phyloP scores from a whole-genome alignment of 1,140 invertebrate species.

The Arion vulgaris region DNA sequence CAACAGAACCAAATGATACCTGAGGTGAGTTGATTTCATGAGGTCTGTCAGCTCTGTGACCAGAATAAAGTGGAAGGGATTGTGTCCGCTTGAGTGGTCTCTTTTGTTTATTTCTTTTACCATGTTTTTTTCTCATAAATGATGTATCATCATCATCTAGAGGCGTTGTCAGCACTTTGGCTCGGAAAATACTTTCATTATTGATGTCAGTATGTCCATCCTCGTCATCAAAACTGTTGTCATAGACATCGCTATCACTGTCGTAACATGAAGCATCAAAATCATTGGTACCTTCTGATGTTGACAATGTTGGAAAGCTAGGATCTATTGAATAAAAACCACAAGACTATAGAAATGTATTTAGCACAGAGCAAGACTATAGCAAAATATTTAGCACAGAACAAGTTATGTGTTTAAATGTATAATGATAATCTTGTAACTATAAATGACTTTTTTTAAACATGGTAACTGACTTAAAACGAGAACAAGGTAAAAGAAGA shows the following conservation, averaged over 20 bases:
- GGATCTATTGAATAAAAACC: constrained; percentile 8
- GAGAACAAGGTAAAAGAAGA: no score
- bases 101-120: neutral
- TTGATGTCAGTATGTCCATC: neutral
- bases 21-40: neutral
- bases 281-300: neutral
- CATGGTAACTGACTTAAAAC: no score
- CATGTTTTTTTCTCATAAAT: neutral
- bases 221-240: neutral
- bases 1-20: neutral
- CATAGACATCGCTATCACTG: neutral
- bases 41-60: neutral
- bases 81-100: neutral
- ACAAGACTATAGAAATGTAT: neutral
- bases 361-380: neutral
- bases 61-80: neutral
- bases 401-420: no score
- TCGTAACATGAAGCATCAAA: neutral
- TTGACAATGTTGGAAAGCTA: constrained; percentile 7
- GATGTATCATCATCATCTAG: constrained; percentile 25
- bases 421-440: no score
- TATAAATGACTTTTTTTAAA: no score
- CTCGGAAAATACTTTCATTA: constrained; percentile 21
- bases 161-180: neutral
- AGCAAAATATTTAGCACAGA: no score